Evolutionary conservation across 2,888 invertebrate species (phyloP).

Genomic region (Drosophila anomalata): DNA sequence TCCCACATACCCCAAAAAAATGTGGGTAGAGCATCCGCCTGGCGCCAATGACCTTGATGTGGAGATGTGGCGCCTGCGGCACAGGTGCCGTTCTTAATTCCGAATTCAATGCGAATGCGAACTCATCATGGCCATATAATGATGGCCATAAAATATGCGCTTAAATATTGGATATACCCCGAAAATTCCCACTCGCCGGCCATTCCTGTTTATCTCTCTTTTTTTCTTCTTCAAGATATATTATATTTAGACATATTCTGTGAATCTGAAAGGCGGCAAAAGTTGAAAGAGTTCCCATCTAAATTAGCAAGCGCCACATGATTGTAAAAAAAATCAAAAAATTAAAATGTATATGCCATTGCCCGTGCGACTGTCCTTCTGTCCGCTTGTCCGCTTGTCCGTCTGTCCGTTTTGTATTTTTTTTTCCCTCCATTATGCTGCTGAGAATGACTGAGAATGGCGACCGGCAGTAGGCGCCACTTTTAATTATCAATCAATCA

Average conservation of each 20-base stretch:
- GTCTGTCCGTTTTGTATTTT: background rate
- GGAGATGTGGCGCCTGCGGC: constrained; percentile 49
- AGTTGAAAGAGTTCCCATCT: constrained; percentile 57
- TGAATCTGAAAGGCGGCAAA: constrained; percentile 61
- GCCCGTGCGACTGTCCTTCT: background rate
- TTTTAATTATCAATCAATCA: constrained; percentile 79
- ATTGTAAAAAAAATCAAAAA: constrained; percentile 46
- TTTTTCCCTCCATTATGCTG: constrained; percentile 59
- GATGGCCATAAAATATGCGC: constrained; percentile 55
- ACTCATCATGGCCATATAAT: constrained; percentile 46
- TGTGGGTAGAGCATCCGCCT: constrained; percentile 9
- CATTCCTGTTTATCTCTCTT: constrained; percentile 19
- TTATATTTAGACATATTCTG: constrained; percentile 22
- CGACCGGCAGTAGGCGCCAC: constrained; percentile 62
- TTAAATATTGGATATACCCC: constrained; percentile 40
- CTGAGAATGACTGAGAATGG: constrained; percentile 25
- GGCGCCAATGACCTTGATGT: constrained; percentile 28
- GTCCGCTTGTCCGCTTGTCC: background rate
- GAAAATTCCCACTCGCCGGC: constrained; percentile 34
- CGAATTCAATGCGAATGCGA: constrained; percentile 27
- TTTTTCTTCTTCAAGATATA: background rate
- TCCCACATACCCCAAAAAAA: background rate
- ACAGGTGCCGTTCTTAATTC: constrained; percentile 59
- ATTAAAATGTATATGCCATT: constrained; percentile 43
- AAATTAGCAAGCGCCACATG: constrained; percentile 72